Percentiles rank a stretch among this genome's conserved stretches.
Conservation (phyloP, 2,888 invertebrate species). For the Hesperia comma region DNA sequence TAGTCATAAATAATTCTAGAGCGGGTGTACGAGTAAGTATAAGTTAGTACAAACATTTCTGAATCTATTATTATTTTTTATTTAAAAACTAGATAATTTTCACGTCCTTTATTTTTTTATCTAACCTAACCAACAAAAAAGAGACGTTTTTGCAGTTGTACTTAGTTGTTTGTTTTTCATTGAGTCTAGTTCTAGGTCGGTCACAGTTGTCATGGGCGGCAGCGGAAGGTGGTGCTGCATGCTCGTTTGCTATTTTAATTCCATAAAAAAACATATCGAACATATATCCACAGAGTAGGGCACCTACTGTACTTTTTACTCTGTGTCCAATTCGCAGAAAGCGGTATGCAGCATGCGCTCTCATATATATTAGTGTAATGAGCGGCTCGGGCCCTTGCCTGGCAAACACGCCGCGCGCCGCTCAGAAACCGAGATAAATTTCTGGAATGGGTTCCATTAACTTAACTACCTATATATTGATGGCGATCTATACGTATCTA, state of each 20-base stretch:
- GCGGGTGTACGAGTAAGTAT: no score
- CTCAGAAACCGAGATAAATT: background rate
- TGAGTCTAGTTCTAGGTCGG: no score
- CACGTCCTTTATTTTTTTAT: no score
- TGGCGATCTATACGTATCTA: background rate
- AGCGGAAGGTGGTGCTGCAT: no score
- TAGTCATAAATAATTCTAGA: no score
- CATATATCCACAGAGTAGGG: background rate
- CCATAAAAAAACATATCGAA: background rate
- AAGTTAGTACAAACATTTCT: no score
- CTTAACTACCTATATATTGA: background rate
- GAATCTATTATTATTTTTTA: no score
- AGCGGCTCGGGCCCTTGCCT: background rate
- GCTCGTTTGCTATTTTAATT: background rate
- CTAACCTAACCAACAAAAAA: no score
- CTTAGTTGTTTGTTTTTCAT: no score
- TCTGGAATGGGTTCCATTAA: conserved; percentile 4
- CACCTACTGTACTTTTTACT: background rate
- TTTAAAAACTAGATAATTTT: no score
- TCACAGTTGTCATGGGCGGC: no score
- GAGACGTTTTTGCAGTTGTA: no score
- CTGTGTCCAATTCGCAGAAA: conserved; percentile 9
- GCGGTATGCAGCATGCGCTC: conserved; percentile 12
- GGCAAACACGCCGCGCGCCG: background rate
- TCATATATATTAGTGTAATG: conserved; percentile 13